These are phyloP conservation scores for Pectinophora gossypiella DNA, from an alignment of 1,140 invertebrate genomes.

Conservation along the genomic window DNA sequence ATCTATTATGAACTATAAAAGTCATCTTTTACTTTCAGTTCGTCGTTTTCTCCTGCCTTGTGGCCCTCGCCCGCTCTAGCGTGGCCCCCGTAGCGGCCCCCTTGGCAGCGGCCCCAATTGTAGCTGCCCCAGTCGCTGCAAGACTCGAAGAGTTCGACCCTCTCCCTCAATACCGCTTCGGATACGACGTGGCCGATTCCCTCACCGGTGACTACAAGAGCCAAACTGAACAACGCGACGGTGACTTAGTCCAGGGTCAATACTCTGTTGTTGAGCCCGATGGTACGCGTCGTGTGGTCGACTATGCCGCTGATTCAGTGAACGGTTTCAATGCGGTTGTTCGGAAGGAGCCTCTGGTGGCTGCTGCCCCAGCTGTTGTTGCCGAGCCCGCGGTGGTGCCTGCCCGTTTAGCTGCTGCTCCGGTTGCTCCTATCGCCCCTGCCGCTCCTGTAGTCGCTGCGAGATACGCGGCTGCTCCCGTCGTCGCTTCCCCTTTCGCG, in stretches of 20 bases:
- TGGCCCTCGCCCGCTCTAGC: not conserved
- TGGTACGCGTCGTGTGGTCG: constrained; percentile 79
- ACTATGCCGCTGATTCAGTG: constrained; percentile 77
- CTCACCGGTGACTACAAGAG: constrained; percentile 72
- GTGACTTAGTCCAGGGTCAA: constrained; percentile 79
- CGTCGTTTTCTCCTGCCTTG: not conserved
- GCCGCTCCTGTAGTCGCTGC: not conserved
- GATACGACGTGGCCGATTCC: constrained; percentile 80
- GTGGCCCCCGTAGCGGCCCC: constrained; percentile 29
- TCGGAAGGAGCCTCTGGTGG: constrained; percentile 57
- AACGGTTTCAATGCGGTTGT: constrained; percentile 76
- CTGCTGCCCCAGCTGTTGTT: constrained; percentile 45
- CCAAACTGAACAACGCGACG: constrained; percentile 68
- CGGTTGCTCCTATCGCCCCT: not conserved
- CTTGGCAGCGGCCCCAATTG: constrained; percentile 39
- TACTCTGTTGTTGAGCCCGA: constrained; percentile 80
- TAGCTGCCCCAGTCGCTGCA: constrained; percentile 44
- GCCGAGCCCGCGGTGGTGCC: constrained; percentile 37
- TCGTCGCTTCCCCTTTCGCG: not conserved
- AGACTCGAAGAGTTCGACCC: constrained; percentile 74
- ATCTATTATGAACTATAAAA: too few relatives aligned
- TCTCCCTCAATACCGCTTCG: constrained; percentile 80
- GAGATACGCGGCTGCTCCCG: not conserved
- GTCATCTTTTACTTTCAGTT: not conserved
- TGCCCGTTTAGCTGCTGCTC: constrained; percentile 29